A percentile compares a stretch with the other conserved stretches of the same genome.
phyloP scores from a whole-genome alignment of 1,140 invertebrate genomes.

The Homarus americanus region DNA sequence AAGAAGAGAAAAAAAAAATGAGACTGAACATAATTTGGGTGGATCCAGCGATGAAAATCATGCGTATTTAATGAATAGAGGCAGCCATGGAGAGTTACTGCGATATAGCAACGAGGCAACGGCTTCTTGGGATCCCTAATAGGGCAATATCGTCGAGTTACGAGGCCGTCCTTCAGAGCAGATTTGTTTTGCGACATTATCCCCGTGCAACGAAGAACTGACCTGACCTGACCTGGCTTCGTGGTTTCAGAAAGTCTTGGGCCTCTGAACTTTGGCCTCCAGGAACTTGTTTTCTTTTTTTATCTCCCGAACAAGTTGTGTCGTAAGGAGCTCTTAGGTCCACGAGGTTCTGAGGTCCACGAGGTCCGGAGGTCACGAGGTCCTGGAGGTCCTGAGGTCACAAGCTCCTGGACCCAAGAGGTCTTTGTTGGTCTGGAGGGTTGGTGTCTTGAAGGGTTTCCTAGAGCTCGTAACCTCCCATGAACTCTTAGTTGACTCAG shows the following conservation, averaged over 20 bases:
- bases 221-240: neutral
- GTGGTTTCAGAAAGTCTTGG: no score
- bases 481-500: neutral
- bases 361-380: neutral
- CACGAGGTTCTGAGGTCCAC: neutral
- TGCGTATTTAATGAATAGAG: neutral
- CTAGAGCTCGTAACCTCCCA: neutral
- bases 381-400: neutral
- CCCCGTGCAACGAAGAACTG: neutral
- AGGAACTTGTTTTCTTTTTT: no score
- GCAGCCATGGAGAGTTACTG: neutral
- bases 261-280: neutral
- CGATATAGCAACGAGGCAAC: neutral
- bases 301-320: no score
- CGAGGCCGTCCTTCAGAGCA: neutral
- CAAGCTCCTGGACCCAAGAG: neutral
- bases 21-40: neutral
- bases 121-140: neutral
- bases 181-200: conserved; percentile 16
- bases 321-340: neutral
- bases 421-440: neutral
- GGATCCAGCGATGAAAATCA: neutral
- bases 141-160: conserved; percentile 20
- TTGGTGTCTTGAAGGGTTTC: neutral
- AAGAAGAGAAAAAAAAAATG: no score